Conservation (phyloP, 2,797 vertebrate genomes). For the Sandelia bainsii region DNA sequence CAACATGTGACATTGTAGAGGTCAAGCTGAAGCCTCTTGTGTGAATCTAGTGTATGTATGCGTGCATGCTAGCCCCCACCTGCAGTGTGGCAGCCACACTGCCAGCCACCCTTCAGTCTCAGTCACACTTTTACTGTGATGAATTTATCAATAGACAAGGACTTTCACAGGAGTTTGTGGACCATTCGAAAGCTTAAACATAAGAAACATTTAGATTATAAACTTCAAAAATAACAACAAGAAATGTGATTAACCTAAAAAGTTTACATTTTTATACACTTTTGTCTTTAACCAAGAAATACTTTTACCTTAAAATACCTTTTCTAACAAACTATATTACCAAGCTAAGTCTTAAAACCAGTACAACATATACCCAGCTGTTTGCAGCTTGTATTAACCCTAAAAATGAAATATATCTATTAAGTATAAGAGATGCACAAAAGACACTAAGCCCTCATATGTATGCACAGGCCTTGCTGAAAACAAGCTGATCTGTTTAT, state of each 20-base stretch:
- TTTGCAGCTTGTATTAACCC: neutral
- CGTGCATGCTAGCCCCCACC: slow-evolving; percentile 28
- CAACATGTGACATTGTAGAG: slow-evolving; percentile 81
- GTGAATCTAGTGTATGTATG: slow-evolving; percentile 32
- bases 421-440: slow-evolving; percentile 10
- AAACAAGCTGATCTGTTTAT: slow-evolving; percentile 49
- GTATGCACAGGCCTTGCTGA: slow-evolving; percentile 31
- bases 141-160: slow-evolving; percentile 34
- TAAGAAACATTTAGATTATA: neutral
- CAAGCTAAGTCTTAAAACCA: neutral
- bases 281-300: neutral
- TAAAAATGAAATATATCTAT: slow-evolving; percentile 19
- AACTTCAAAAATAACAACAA: neutral
- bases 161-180: slow-evolving; percentile 25
- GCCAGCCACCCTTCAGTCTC: slow-evolving; percentile 48
- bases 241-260: neutral
- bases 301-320: no score
- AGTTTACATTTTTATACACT: neutral
- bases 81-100: slow-evolving; percentile 52
- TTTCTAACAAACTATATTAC: neutral
- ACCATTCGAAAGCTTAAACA: slow-evolving; percentile 8
- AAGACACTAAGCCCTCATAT: slow-evolving; percentile 45
- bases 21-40: slow-evolving; percentile 75
- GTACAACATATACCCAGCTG: neutral
- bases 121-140: slow-evolving; percentile 49